phyloP scores from a whole-genome alignment of 2,888 invertebrate species.

The Drosophila subsilvestris region DNA sequence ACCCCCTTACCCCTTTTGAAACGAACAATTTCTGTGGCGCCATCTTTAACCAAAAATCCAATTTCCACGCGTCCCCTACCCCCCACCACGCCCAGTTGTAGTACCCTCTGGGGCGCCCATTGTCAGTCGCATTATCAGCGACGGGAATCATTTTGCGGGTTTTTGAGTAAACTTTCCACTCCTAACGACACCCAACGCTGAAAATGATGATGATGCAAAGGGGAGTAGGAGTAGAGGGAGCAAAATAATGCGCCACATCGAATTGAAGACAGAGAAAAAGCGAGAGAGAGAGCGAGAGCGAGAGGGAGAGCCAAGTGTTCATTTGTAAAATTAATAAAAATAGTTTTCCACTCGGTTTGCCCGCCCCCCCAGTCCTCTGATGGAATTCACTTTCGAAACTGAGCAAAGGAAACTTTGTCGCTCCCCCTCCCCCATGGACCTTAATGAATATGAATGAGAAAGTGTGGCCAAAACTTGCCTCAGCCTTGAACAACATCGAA shows the following conservation, averaged over 20 bases:
- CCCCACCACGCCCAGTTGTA: too few species aligned
- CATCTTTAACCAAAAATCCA: neutral
- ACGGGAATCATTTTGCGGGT: constrained; percentile 55
- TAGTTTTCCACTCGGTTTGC: constrained; percentile 24
- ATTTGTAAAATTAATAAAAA: constrained; percentile 58
- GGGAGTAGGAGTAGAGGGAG: neutral
- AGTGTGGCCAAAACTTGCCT: constrained; percentile 15
- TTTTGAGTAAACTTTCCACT: constrained; percentile 49
- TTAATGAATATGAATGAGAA: constrained; percentile 37
- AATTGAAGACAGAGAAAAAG: constrained; percentile 4
- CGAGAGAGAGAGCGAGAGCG: neutral
- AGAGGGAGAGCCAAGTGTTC: constrained; percentile 37
- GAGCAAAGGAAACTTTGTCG: neutral
- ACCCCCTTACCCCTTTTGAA: neutral
- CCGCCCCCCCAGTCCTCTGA: too few species aligned
- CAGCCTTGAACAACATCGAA: constrained; percentile 11
- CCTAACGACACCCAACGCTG: constrained; percentile 29
- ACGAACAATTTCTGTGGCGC: neutral
- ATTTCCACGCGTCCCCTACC: neutral
- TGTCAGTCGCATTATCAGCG: constrained; percentile 52
- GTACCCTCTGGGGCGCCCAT: constrained; percentile 4
- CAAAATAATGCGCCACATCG: neutral
- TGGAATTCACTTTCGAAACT: neutral
- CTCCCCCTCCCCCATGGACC: neutral
- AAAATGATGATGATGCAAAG: constrained; percentile 31